Evolutionary conservation across 2,888 invertebrate species (phyloP).

Genomic region (Rhogogaster chlorosoma): DNA sequence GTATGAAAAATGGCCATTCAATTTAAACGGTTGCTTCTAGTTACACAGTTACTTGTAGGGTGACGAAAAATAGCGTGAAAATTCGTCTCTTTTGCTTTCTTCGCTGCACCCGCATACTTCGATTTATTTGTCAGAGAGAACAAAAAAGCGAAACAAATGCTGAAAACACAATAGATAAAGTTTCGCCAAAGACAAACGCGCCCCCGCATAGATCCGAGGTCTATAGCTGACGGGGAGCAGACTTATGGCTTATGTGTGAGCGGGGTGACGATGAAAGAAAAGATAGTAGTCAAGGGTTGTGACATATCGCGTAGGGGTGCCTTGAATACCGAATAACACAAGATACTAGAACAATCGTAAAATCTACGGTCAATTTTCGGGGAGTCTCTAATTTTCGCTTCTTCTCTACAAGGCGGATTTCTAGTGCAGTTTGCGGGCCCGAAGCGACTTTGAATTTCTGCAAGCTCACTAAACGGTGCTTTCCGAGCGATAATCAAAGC

Average conservation of each 20-base stretch:
- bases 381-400: background rate
- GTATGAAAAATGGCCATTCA: no score
- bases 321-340: slow-evolving; percentile 41
- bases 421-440: background rate
- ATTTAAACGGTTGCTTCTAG: no score
- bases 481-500: background rate
- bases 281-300: slow-evolving; percentile 36
- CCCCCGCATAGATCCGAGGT: background rate
- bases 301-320: slow-evolving; percentile 40
- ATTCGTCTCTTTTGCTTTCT: background rate
- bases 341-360: background rate
- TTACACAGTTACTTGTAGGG: no score
- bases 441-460: background rate
- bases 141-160: background rate
- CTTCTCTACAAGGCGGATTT: background rate
- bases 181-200: background rate
- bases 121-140: background rate
- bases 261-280: slow-evolving; percentile 39
- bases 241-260: slow-evolving; percentile 33
- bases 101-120: background rate
- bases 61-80: no score
- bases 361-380: slow-evolving; percentile 1
- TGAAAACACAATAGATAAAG: background rate
- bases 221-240: slow-evolving; percentile 11
- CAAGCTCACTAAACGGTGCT: background rate